A percentile compares a stretch with the other conserved stretches of the same genome.
Evolutionary conservation across 1,140 invertebrate species (phyloP).

Genomic region (Melanaphis sacchari): DNA sequence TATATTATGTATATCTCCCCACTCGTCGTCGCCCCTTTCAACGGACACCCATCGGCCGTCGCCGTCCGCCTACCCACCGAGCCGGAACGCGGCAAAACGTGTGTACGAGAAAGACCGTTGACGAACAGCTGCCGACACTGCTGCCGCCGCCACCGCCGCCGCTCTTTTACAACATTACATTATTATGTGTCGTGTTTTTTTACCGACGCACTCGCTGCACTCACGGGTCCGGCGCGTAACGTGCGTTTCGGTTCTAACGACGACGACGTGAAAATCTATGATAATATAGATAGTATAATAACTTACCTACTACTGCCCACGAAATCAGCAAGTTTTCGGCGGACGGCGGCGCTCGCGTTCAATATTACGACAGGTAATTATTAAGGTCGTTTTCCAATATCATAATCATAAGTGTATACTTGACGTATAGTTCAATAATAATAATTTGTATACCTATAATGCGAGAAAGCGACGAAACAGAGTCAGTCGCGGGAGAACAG

Average conservation of each 20-base stretch:
- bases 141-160: background rate
- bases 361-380: background rate
- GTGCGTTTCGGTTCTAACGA: slow-evolving; percentile 38
- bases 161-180: background rate
- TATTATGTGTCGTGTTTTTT: background rate
- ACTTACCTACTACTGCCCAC: background rate
- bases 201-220: slow-evolving; percentile 40
- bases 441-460: too few species aligned
- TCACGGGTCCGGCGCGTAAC: slow-evolving; percentile 44
- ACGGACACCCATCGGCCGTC: slow-evolving; percentile 31
- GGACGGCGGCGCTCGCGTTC: background rate
- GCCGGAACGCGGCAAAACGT: slow-evolving; percentile 38
- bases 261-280: background rate
- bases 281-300: background rate
- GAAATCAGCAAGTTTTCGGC: background rate
- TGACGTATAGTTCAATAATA: background rate
- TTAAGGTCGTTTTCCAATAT: background rate
- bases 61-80: background rate
- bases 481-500: background rate
- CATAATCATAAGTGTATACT: background rate
- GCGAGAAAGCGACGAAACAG: background rate
- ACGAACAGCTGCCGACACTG: slow-evolving; percentile 44
- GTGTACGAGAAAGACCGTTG: slow-evolving; percentile 50
- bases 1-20: background rate
- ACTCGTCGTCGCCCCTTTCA: slow-evolving; percentile 28